Conservation (phyloP, 2,888 invertebrate species). For the Acleris laterana region DNA sequence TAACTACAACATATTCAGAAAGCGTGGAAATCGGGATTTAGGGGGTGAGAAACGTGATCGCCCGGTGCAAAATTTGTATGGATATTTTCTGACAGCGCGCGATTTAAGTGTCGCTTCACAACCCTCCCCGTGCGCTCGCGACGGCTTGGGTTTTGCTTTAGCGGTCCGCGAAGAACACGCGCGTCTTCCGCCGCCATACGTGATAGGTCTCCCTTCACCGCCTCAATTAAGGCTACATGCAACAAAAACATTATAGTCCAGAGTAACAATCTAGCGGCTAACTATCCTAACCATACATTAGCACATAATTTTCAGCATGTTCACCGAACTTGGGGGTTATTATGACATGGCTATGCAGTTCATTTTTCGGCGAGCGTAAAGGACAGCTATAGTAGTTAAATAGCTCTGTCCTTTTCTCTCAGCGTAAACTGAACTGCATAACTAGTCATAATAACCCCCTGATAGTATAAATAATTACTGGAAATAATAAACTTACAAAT, state of each 20-base stretch:
- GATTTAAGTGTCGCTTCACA: neutral
- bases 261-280: neutral
- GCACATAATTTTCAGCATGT: slow-evolving; percentile 17
- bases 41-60: too few relatives aligned
- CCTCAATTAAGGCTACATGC: slow-evolving; percentile 24
- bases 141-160: neutral
- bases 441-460: neutral
- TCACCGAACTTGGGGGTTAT: neutral
- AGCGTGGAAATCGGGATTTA: too few relatives aligned
- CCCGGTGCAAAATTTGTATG: too few relatives aligned
- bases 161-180: neutral
- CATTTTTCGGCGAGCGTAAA: too few relatives aligned
- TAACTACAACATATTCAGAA: too few relatives aligned
- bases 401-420: too few relatives aligned
- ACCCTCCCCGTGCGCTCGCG: too few relatives aligned
- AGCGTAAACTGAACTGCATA: too few relatives aligned
- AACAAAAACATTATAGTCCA: slow-evolving; percentile 2
- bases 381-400: too few relatives aligned
- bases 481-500: slow-evolving; percentile 6
- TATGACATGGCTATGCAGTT: too few relatives aligned
- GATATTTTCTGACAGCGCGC: too few relatives aligned
- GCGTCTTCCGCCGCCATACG: slow-evolving; percentile 15
- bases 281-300: slow-evolving; percentile 17
- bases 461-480: slow-evolving; percentile 15
- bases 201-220: slow-evolving; percentile 28